Evolutionary conservation across 2,888 invertebrate genomes (phyloP), one percentile per base, ranked within the genome.

Genomic region (Stenotaenia linearis): DNA sequence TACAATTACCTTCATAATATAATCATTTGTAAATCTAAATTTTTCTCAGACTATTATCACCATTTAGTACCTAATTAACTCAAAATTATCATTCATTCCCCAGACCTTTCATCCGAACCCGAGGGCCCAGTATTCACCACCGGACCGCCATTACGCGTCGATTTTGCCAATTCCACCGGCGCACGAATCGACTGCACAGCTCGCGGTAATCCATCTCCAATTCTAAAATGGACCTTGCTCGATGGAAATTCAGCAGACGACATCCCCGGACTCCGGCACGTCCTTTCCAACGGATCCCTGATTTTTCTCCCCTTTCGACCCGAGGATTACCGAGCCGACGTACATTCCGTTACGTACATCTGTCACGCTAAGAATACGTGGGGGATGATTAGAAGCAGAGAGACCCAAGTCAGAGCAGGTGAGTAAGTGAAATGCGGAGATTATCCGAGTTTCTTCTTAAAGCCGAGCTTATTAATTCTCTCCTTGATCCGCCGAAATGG

Each of bases 151-250:
- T 9, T 76, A 7, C 77, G 79, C 18, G 83, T 85, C 45, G 84
- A 85, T 79, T 85, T 85, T 77, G 84, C 85, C 78, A 85, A 85
- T 81, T 83, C 83, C 9, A 84, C 84, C 25, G 85, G 85, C 0
- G 83, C 84, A 0, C 80, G 82, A 25, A 80, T 85, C n/a, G 84
- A 84, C 37, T 85, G 85, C 80, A 79, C 82, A 10, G 84, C 84
- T 15, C 83, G 82, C 15, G 85, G 85, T 0, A 83, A 82, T 23
- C 85, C 85, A 6, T 79, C 80, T n/a, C 85, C 85, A 1, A 74
- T 82, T 21, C 15, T 45, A 6, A 45, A 45, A 50, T 85, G 85
- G 85, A 81, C 83, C 28, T 81, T 81, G 77, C 81, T 82, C 28
- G 84, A 84, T 77, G 84, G 84, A 4, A 83, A 84, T 37, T 82